These are phyloP conservation scores for Rhinatrema bivittatum DNA, from an alignment of 2,797 vertebrate genomes.

Conservation along the genomic window DNA sequence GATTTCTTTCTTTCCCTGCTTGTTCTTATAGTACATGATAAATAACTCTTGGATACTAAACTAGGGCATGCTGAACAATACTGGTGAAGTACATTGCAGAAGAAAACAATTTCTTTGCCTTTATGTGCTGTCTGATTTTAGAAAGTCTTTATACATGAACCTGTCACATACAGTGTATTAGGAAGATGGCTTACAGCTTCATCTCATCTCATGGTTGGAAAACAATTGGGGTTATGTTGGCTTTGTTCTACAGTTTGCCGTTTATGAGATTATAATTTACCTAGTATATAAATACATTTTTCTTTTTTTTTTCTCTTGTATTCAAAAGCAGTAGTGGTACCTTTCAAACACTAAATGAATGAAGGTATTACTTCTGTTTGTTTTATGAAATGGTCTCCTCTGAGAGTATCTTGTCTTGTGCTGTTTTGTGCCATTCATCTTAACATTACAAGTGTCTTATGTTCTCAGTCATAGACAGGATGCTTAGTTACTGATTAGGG, in stretches of 20 bases:
- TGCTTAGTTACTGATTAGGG: not conserved
- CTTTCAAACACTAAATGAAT: slow-evolving; percentile 11
- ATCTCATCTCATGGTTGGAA: slow-evolving; percentile 18
- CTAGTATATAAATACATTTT: too few species aligned
- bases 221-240: slow-evolving; percentile 4
- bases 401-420: not conserved
- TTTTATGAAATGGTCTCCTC: slow-evolving; percentile 1
- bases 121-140: not conserved
- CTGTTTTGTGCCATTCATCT: not conserved
- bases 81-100: too few species aligned
- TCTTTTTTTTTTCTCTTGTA: too few species aligned
- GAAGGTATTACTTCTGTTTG: too few species aligned
- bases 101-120: not conserved
- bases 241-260: slow-evolving; percentile 15
- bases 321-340: not conserved
- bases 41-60: too few species aligned
- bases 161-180: slow-evolving; percentile 19
- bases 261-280: slow-evolving; percentile 22
- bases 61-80: too few species aligned
- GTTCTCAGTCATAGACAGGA: too few species aligned
- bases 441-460: slow-evolving; percentile 13
- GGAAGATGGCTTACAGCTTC: slow-evolving; percentile 18
- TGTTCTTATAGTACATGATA: too few species aligned
- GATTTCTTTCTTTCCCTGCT: too few species aligned
- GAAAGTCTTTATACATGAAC: slow-evolving; percentile 10